These are phyloP conservation scores for Cheilosia vulpina DNA, from an alignment of 2,888 invertebrate species.

Conservation along the genomic window DNA sequence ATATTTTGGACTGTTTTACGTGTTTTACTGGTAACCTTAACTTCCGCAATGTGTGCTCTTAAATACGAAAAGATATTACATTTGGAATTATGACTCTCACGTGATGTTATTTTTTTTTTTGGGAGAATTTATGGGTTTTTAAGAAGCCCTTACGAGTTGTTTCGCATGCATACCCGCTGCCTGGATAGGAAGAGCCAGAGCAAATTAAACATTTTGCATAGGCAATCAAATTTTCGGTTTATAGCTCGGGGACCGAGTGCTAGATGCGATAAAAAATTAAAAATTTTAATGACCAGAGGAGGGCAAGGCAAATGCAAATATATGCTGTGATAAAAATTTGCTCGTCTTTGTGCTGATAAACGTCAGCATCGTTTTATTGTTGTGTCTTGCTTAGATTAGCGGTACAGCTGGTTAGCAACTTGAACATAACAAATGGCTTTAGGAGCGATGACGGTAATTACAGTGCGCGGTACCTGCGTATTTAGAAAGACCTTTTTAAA, in stretches of 20 bases:
- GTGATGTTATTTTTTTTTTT: neutral
- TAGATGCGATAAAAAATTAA: no score
- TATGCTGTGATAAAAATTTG: no score
- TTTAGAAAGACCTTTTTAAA: no score
- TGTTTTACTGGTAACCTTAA: neutral
- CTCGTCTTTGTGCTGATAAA: no score
- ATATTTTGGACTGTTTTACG: neutral
- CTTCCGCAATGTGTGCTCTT: neutral
- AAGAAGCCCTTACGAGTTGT: constrained; percentile 1
- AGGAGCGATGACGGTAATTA: no score
- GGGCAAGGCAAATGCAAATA: no score
- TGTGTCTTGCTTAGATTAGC: no score
- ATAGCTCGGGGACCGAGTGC: neutral
- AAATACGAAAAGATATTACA: neutral
- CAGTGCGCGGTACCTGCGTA: no score
- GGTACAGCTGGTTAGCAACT: no score
- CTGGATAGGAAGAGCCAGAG: neutral
- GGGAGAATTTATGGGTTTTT: constrained; percentile 4
- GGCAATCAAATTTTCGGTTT: neutral
- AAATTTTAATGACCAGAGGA: no score
- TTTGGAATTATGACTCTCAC: constrained; percentile 20
- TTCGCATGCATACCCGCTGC: neutral
- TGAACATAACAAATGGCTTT: no score
- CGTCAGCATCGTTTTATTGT: no score
- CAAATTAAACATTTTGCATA: constrained; percentile 10